Conservation (phyloP, 2,113 vertebrate genomes). For the Vulpes lagopus region DNA sequence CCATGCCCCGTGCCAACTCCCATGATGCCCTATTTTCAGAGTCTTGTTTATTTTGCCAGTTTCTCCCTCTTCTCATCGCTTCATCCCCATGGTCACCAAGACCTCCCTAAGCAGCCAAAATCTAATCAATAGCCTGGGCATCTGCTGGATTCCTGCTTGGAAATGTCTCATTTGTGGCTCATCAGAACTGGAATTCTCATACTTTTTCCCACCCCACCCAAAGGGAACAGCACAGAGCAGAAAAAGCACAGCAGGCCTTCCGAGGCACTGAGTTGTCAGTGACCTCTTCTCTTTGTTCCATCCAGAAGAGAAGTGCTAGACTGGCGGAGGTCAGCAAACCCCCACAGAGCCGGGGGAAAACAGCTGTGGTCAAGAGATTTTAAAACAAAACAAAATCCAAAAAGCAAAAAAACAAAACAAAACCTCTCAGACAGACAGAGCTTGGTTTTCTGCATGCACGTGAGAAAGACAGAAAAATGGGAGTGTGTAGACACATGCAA, state of each 20-base stretch:
- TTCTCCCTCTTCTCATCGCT: background rate
- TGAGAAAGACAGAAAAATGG: background rate
- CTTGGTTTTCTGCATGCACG: background rate
- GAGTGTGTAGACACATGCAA: rapidly evolving
- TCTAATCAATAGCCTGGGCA: background rate
- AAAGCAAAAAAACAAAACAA: background rate
- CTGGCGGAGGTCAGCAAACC: background rate
- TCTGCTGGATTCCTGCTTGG: background rate
- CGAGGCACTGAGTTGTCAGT: background rate
- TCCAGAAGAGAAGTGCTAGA: slow-evolving; percentile 9
- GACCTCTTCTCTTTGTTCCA: slow-evolving; percentile 45
- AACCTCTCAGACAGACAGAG: background rate
- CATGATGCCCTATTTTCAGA: background rate
- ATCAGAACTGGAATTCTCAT: background rate
- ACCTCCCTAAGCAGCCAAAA: background rate
- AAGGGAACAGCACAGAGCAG: background rate
- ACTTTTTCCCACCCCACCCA: background rate
- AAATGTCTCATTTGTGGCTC: background rate
- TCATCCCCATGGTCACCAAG: background rate
- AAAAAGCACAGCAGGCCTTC: background rate
- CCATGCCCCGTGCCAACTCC: background rate
- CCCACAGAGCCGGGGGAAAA: background rate
- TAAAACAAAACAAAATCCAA: background rate
- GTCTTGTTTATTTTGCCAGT: background rate
- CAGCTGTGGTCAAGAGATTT: slow-evolving; percentile 1